phyloP scores from a whole-genome alignment of 2,888 invertebrate genomes.

The Noctua fimbriata region DNA sequence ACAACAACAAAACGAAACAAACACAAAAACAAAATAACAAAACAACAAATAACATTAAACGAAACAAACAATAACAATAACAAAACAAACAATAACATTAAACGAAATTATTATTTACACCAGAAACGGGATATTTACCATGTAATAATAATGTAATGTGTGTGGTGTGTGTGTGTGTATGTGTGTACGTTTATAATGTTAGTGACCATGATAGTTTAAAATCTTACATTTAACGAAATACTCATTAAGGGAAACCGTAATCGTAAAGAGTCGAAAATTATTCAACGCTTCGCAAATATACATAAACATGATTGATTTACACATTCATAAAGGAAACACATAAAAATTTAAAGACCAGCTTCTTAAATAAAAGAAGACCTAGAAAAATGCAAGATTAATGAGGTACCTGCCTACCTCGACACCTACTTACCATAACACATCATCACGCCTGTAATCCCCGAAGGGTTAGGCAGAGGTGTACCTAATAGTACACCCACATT shows the following conservation, averaged over 20 bases:
- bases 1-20: too few relatives aligned
- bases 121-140: too few relatives aligned
- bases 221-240: neutral
- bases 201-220: too few relatives aligned
- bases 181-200: too few relatives aligned
- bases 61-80: too few relatives aligned
- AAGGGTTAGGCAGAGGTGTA: neutral
- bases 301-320: slow-evolving; percentile 10
- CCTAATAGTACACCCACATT: neutral
- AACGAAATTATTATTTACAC: too few relatives aligned
- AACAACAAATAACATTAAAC: too few relatives aligned
- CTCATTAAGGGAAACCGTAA: neutral
- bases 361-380: neutral
- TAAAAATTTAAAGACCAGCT: neutral
- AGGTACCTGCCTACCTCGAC: neutral
- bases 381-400: neutral
- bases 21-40: too few relatives aligned
- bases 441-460: neutral
- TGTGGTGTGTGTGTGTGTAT: too few relatives aligned
- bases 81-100: too few relatives aligned
- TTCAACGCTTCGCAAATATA: neutral
- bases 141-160: too few relatives aligned
- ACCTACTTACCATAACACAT: neutral
- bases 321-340: neutral
- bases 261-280: neutral